Conservation (phyloP, 2,888 invertebrate genomes). For the Phoronis australis region DNA sequence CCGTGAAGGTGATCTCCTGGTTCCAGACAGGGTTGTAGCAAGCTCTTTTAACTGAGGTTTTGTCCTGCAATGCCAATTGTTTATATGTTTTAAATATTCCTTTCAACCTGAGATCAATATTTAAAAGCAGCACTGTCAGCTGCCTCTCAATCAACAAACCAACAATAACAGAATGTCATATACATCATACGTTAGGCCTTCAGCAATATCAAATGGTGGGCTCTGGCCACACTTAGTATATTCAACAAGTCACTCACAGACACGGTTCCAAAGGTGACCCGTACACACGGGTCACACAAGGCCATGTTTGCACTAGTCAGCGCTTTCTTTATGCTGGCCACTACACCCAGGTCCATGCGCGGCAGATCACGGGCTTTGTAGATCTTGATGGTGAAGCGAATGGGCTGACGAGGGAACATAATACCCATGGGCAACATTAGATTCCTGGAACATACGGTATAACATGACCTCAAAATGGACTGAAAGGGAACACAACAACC, state of each 20-base stretch:
- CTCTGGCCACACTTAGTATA: too few relatives aligned
- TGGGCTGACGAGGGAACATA: constrained; percentile 16
- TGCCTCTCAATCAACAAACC: too few relatives aligned
- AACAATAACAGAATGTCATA: too few relatives aligned
- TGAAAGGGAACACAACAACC: too few relatives aligned
- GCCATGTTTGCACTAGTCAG: constrained; percentile 8
- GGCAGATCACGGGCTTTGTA: constrained; percentile 23
- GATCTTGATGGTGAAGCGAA: constrained; percentile 16
- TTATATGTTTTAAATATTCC: not conserved
- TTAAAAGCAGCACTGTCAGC: too few relatives aligned
- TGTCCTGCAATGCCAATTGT: constrained; percentile 15
- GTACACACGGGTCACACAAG: constrained; percentile 3
- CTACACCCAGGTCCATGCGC: constrained; percentile 20
- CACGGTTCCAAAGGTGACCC: not conserved
- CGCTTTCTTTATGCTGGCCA: constrained; percentile 20
- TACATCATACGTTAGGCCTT: too few relatives aligned
- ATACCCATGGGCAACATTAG: constrained; percentile 18
- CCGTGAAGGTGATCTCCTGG: constrained; percentile 19
- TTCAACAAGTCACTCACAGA: too few relatives aligned
- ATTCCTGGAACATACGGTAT: not conserved
- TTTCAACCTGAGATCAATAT: too few relatives aligned
- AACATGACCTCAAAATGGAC: too few relatives aligned
- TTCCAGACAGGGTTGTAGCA: constrained; percentile 23
- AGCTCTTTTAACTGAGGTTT: constrained; percentile 17
- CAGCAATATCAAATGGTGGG: too few relatives aligned